These are phyloP conservation scores for Zoanthus sansibaricus DNA, from an alignment of 92 coral and sea anemone species.

Conservation along the genomic window DNA sequence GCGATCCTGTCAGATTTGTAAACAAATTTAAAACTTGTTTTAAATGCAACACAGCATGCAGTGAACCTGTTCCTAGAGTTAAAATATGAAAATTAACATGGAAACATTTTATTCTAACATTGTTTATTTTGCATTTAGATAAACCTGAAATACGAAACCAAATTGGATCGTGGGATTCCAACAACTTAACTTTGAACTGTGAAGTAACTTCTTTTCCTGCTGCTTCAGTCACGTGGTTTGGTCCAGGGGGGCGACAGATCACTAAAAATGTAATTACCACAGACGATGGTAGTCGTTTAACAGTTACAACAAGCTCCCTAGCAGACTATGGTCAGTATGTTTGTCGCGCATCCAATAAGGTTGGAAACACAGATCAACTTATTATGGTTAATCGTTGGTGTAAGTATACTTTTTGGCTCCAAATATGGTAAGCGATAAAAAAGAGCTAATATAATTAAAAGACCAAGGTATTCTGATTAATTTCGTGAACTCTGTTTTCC, in stretches of 20 bases:
- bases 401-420: neutral
- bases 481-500: no score
- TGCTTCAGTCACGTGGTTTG: neutral
- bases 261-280: neutral
- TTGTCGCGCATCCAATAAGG: neutral
- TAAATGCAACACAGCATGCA: no score
- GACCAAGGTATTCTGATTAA: no score
- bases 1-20: no score
- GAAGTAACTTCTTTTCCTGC: neutral
- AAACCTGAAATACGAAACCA: neutral
- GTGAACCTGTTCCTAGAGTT: no score
- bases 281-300: neutral
- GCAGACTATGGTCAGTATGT: neutral
- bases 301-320: neutral
- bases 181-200: neutral
- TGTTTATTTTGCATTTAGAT: neutral
- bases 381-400: neutral
- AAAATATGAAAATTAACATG: no score
- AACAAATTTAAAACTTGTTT: no score
- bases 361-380: neutral
- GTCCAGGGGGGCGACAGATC: neutral
- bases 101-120: no score
- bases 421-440: no score
- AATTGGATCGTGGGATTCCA: neutral
- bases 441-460: no score